Conservation (phyloP, 2,113 vertebrate genomes). For the Heterochromis multidens region DNA sequence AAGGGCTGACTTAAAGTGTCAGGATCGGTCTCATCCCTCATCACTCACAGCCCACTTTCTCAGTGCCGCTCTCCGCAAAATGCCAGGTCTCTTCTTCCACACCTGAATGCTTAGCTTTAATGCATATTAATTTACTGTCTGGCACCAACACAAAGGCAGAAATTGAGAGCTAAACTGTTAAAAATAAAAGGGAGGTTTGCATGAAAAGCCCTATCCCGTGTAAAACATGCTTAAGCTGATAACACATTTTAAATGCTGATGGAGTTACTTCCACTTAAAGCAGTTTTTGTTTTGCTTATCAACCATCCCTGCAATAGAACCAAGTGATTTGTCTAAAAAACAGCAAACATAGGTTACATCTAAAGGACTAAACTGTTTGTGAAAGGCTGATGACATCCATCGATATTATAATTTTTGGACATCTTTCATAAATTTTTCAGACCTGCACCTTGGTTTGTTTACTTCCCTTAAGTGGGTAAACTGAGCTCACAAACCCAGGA, state of each 20-base stretch:
- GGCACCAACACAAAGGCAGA: background rate
- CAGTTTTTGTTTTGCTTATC: background rate
- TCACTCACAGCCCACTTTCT: conserved; percentile 60
- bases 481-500: background rate
- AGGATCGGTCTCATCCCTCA: conserved; percentile 45
- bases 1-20: conserved; percentile 55
- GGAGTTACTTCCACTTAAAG: background rate
- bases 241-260: background rate
- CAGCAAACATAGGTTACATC: background rate
- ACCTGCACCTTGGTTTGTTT: background rate
- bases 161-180: background rate
- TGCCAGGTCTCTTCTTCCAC: conserved; percentile 25
- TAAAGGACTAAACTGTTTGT: background rate
- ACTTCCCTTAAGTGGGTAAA: background rate
- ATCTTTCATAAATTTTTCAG: background rate
- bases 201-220: conserved; percentile 1
- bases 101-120: conserved; percentile 46
- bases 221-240: conserved; percentile 22
- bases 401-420: background rate
- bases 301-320: background rate
- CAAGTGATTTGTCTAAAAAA: background rate
- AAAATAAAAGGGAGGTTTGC: background rate
- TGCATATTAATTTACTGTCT: conserved; percentile 54
- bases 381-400: background rate
- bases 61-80: conserved; percentile 4